These are phyloP conservation scores for Stenolophus ochropezus DNA, from an alignment of 2,888 invertebrate genomes.

Conservation along the genomic window DNA sequence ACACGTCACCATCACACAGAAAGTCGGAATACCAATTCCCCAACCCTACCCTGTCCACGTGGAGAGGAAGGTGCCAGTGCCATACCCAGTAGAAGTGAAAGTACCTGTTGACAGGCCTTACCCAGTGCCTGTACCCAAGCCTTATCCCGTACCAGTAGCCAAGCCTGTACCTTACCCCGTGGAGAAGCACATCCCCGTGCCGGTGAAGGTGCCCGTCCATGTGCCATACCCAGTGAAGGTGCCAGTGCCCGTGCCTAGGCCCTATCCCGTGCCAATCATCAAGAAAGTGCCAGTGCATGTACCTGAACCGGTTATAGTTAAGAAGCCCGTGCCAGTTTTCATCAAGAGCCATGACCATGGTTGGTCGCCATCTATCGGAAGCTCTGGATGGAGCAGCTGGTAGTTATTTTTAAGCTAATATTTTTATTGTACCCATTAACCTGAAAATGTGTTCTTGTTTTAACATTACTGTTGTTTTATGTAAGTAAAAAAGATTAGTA, in stretches of 20 bases:
- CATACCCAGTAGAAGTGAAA: conserved; percentile 65
- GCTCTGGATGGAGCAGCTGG: background rate
- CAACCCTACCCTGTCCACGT: conserved; percentile 70
- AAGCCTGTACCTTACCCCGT: conserved; percentile 49
- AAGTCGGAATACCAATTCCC: conserved; percentile 71
- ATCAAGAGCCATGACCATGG: conserved; percentile 43
- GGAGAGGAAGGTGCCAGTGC: conserved; percentile 62
- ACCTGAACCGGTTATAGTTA: conserved; percentile 50
- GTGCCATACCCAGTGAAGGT: conserved; percentile 25
- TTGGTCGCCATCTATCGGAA: conserved; percentile 1
- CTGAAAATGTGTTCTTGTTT: conserved; percentile 71
- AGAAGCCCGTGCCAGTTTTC: conserved; percentile 54
- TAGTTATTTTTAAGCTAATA: background rate
- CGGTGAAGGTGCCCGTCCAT: conserved; percentile 39
- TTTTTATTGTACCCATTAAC: conserved; percentile 70
- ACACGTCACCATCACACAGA: conserved; percentile 69
- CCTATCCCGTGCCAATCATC: conserved; percentile 65
- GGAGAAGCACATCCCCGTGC: conserved; percentile 41
- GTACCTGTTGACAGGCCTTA: conserved; percentile 70
- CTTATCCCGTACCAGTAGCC: conserved; percentile 66
- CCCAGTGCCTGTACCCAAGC: conserved; percentile 68
- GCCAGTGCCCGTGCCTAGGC: conserved; percentile 66
- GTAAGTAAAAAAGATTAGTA: background rate
- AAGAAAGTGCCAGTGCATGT: conserved; percentile 48
- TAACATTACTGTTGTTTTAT: background rate